Evolutionary conservation across 1,140 invertebrate species (phyloP), one percentile per base, ranked within the genome.

Genomic region (Papilio dardanus): DNA sequence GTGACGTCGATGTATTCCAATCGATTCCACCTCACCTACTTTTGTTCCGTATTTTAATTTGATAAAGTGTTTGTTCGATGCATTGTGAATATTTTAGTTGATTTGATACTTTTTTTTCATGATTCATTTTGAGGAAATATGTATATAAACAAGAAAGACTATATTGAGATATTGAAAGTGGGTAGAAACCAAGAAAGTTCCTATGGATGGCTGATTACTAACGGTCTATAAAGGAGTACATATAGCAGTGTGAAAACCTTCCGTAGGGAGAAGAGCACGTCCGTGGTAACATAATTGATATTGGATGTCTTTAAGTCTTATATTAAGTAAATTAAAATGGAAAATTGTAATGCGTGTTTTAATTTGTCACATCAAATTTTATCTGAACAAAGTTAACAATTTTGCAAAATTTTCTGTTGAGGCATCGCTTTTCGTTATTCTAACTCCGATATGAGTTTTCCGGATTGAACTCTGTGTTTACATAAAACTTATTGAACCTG

Each of bases 401-500:
- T 69, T 69, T 42, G 67, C 21, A 16, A 69, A 28, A 71, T 28
- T 71, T 71, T 46, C 69, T 31, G 24, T 33, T 50, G 16, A 54
- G 30, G 71, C 42, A 73, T 73, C 46, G 46, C n/a, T 54, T 54
- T 73, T 73, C 71, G 71, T 73, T 73, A 73, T 73, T 73, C 35
- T 54, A 73, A 73, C 46, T 73, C 31, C 21, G n/a, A 71, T 31
- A 54, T 58, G 71, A 73, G 71, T 73, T 73, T 73, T 35, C 42
- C 71, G 14, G 71, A 73, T 50, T 71, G 40, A 71, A 73, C 71
- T 31, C 46, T 28, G 50, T 73, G 71, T 73, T 73, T 73, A 73
- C 71, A 71, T 75, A 46, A 77, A 77, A 77, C 75, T 77, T 77
- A 74, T 77, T 66, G 68, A 75, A 77, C 73, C 76, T 67, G 58